Evolutionary conservation across 2,113 vertebrate species (phyloP).

Genomic region (Elachura formosa): DNA sequence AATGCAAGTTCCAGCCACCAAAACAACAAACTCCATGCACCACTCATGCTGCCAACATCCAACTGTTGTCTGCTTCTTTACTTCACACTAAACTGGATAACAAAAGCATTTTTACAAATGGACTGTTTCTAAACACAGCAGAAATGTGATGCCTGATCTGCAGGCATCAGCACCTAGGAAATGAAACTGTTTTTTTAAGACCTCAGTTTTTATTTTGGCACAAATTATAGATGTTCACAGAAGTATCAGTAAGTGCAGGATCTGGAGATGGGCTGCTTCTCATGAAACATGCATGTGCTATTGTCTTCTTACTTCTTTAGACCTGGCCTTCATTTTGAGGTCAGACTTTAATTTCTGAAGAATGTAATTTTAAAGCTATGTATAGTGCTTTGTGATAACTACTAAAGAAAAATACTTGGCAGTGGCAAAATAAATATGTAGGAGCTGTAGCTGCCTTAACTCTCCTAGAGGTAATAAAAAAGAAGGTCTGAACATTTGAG

Average conservation of each 20-base stretch:
- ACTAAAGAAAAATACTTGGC: conserved; percentile 40
- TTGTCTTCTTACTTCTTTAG: conserved; percentile 38
- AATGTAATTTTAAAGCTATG: conserved; percentile 69
- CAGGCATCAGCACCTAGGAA: neutral
- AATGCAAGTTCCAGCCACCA: neutral
- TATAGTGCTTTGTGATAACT: conserved; percentile 60
- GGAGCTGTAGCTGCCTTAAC: conserved; percentile 68
- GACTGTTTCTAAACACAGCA: neutral
- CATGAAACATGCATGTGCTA: neutral
- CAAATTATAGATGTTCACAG: neutral
- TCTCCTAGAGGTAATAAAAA: conserved; percentile 60
- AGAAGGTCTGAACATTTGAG: conserved; percentile 20
- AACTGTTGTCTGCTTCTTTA: neutral
- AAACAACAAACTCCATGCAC: neutral
- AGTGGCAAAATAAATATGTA: conserved; percentile 57
- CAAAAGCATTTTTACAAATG: neutral
- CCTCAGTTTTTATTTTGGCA: neutral
- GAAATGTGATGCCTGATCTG: too few species aligned
- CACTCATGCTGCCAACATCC: neutral
- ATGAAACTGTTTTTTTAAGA: neutral
- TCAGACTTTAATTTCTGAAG: conserved; percentile 68
- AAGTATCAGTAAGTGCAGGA: neutral
- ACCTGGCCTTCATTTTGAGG: conserved; percentile 63
- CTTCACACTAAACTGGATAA: conserved; percentile 44
- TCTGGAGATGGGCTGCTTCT: neutral